phyloP scores from a whole-genome alignment of 37 sponge, comb jelly and placozoan species.

The Theonella swinhoei region DNA sequence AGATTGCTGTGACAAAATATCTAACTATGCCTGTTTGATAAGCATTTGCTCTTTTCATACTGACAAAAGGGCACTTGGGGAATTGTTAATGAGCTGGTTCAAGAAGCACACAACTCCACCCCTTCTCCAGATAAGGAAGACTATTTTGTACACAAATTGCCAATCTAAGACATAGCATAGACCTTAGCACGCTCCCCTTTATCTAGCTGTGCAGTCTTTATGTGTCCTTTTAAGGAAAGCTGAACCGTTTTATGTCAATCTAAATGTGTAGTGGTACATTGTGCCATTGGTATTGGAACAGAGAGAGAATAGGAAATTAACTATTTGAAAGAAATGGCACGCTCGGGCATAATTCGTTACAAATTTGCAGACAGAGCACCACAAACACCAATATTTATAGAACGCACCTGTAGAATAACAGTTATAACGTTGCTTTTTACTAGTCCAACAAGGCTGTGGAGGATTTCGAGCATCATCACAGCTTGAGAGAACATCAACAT shows the following conservation, averaged over 20 bases:
- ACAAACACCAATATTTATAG: not conserved
- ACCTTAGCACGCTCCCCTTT: too few relatives aligned
- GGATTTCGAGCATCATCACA: conserved; percentile 67
- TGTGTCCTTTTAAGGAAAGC: too few relatives aligned
- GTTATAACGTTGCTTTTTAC: conserved; percentile 65
- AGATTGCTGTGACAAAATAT: not conserved
- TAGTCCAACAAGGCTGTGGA: conserved; percentile 61
- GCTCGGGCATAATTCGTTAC: not conserved
- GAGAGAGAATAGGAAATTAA: too few relatives aligned
- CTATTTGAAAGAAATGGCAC: not conserved
- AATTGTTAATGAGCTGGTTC: not conserved
- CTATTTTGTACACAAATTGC: not conserved
- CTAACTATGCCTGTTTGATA: not conserved
- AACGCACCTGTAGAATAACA: conserved; percentile 65
- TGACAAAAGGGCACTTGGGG: not conserved
- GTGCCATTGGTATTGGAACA: too few relatives aligned
- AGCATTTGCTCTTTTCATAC: not conserved
- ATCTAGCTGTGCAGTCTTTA: too few relatives aligned
- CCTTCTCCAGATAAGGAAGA: not conserved
- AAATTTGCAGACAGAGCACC: not conserved
- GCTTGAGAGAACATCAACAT: conserved; percentile 58
- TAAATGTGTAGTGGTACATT: too few relatives aligned
- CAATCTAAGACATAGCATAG: not conserved
- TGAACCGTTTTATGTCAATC: too few relatives aligned
- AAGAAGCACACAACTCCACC: not conserved